Base-by-base conservation (phyloP, 2,797 vertebrate species). In the Parotocinclus haroldoi region DNA sequence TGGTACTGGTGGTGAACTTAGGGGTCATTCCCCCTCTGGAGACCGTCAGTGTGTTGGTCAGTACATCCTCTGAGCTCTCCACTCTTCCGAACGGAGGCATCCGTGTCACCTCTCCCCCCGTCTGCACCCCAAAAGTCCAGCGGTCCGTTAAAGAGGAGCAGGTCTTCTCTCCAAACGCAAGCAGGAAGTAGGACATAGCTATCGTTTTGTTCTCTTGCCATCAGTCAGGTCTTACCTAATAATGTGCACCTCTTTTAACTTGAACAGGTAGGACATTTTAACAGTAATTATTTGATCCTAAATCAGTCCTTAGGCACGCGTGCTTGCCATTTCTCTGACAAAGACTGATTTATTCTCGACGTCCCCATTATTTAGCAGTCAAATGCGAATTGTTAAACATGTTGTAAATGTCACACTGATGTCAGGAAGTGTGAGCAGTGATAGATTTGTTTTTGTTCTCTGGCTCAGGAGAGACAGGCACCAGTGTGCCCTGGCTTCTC, bases 51-150 rank as follows among this genome's bases (percentile, higher is more conserved):
- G 66, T 99, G 74, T 91, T 94, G 79, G 92, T 99, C 83, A 98
- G 94, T 79, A 99, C 95, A 0, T 97, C 96, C 9, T 96, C 95
- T 0, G 96, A 99, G 84, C 92, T 99, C 8, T 87, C 78, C 13
- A 97, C 96, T 0, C 88, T 98, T 53, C 89, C 95, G 76, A 94
- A 83, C 0, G 96, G 96, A 3, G 95, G 92, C 0, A 90, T 99
- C 76, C 86, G 81, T 50, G 94, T 99, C 58, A 85, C 90, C 0
- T 92, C 96, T 0, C 96, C 96, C 0, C 81, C 93, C 0, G 88
- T 93, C 59, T 98, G 95, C 7, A 89, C 92, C 5, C 96, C 96
- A 0, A 90, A 81, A 0, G 93, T 98, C 16, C 89, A 92, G 73
- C 90, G 93, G 76, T 87, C 85, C 81, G 85, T 90, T 76, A 82